Percentiles rank a stretch among this genome's conserved stretches.
Evolutionary conservation across 2,113 vertebrate species (phyloP).

Genomic region (Sardina pilchardus): DNA sequence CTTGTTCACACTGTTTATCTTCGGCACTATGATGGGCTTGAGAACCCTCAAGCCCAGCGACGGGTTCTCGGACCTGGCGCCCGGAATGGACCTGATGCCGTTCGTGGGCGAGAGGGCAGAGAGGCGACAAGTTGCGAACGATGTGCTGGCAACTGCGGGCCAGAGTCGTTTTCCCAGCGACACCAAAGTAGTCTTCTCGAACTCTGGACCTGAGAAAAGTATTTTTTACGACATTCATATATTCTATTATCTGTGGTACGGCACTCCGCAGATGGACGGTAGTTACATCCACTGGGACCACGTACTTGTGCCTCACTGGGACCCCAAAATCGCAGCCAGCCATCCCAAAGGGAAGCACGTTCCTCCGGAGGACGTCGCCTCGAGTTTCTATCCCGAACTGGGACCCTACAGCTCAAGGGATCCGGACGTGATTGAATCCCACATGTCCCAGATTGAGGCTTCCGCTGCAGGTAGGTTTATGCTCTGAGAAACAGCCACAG

Average conservation of each 20-base stretch:
- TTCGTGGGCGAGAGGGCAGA: conserved; percentile 59
- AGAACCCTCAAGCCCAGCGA: conserved; percentile 82
- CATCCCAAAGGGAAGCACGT: conserved; percentile 83
- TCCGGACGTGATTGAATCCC: conserved; percentile 78
- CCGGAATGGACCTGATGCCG: conserved; percentile 72
- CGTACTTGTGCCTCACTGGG: conserved; percentile 88
- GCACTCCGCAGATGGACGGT: conserved; percentile 74
- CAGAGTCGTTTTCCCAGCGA: conserved; percentile 53
- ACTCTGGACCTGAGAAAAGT: conserved; percentile 68
- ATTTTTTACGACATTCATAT: conserved; percentile 85
- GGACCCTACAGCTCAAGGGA: conserved; percentile 88
- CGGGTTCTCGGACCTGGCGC: conserved; percentile 80
- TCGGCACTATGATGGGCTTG: conserved; percentile 89
- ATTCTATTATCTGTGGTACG: conserved; percentile 91
- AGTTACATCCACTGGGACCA: conserved; percentile 87
- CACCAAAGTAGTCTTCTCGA: conserved; percentile 75
- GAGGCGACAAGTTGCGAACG: not conserved
- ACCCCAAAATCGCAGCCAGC: conserved; percentile 87
- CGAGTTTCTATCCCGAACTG: conserved; percentile 84
- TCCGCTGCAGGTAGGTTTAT: conserved; percentile 77
- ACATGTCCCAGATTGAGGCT: conserved; percentile 81
- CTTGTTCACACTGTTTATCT: conserved; percentile 85
- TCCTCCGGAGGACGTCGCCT: conserved; percentile 83
- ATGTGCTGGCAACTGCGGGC: not conserved
- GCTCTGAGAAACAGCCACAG: not conserved